These are phyloP conservation scores for Pithys albifrons DNA, from an alignment of 2,113 vertebrate genomes.

Conservation along the genomic window DNA sequence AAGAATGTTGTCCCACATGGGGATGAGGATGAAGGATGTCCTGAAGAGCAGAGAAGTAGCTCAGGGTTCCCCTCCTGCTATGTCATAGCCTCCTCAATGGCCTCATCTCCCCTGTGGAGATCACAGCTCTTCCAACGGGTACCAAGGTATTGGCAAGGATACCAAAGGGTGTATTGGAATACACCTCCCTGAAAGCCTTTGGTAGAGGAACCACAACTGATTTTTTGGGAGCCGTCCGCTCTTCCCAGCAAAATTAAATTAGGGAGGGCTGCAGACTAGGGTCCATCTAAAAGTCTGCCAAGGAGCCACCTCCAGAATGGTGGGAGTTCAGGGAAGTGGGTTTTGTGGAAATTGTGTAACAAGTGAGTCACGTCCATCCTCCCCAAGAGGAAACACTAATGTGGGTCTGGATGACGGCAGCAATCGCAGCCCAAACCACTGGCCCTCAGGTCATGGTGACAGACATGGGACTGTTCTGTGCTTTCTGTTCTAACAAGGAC, in stretches of 20 bases:
- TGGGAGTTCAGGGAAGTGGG: neutral
- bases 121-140: neutral
- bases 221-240: neutral
- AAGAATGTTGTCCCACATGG: neutral
- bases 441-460: neutral
- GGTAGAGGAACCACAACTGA: neutral
- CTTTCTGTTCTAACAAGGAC: accelerated
- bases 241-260: neutral
- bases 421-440: accelerated
- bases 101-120: neutral
- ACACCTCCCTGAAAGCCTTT: neutral
- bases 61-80: neutral
- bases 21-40: neutral
- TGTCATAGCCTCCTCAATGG: neutral
- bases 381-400: neutral
- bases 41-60: neutral
- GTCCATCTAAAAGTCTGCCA: neutral
- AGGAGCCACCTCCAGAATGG: neutral
- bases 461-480: accelerated
- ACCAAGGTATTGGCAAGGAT: neutral
- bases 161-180: neutral
- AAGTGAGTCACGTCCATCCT: accelerated
- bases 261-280: neutral
- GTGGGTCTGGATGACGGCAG: neutral
- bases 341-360: neutral